Base-by-base conservation (phyloP, 2,113 vertebrate species). In the Chaetops frenatus region DNA sequence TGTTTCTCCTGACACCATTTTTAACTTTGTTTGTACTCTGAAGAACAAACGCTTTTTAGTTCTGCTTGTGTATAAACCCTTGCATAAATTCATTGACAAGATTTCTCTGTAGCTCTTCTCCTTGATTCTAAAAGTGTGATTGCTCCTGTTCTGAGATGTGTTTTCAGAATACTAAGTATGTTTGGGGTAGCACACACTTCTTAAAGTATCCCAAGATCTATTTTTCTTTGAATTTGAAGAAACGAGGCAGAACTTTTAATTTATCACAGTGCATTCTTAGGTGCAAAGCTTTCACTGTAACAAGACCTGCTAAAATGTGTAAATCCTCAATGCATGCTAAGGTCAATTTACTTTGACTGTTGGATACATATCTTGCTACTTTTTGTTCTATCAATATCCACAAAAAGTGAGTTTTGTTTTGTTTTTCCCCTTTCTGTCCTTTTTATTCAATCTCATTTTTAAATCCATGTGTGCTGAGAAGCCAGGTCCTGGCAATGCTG, bases 21-120 rank as follows among this genome's bases (percentile, higher is more conserved):
- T 94, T 22, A 90, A 80, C 74, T 96, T 58, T 38, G 71, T 92
- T 93, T 90, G 81, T 64, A 72, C 73, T 96, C 56, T 73, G 77
- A 88, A 92, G 78, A 85, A 65, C 56, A 56, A 64, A 60, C 67
- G 40, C 36, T 71, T 95, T 97, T 96, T 78, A 94, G 95, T 91
- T 78, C 83, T 96, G 54, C 72, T 92, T 81, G n/a, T 87, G 21
- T 81, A 22, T 57, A 65, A 47, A 27, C 15, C 72, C 71, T 81
- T 81, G 67, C 69, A 89, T 88, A 86, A 95, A 81, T 31, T 57
- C 38, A 76, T 71, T 56, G 33, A 38, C 67, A 66, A 51, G 62
- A 53, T 78, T 95, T 89, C 70, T 44, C n/a, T 38, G 33, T 29
- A 64, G 57, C 27, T 90, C 25, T 36, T 95, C 56, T 38, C 50